phyloP scores from a whole-genome alignment of 2,888 invertebrate genomes.

The Acanthopleura granulata region DNA sequence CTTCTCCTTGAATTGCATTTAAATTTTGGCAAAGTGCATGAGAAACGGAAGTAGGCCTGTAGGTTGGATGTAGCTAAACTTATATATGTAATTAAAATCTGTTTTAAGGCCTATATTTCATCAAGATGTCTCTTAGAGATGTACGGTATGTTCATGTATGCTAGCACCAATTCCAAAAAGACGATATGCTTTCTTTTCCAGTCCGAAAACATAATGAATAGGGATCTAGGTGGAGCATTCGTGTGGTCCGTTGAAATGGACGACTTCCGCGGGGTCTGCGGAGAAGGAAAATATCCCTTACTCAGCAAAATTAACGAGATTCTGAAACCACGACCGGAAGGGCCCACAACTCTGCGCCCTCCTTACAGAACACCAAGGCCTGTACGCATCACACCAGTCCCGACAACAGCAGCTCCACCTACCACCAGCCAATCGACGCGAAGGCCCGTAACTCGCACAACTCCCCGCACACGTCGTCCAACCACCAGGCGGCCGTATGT shows the following conservation, averaged over 20 bases:
- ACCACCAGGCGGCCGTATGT: background rate
- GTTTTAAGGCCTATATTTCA: too few species aligned
- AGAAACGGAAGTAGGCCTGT: too few species aligned
- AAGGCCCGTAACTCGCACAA: background rate
- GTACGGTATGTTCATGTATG: too few species aligned
- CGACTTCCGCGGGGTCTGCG: conserved; percentile 89
- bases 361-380: background rate
- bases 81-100: too few species aligned
- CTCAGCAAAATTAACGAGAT: conserved; percentile 85
- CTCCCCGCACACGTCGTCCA: background rate
- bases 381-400: background rate
- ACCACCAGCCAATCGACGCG: background rate
- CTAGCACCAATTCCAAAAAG: too few species aligned
- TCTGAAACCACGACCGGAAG: conserved; percentile 28
- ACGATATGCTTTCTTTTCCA: conserved; percentile 20
- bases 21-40: too few species aligned
- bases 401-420: background rate
- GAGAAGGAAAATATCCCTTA: conserved; percentile 90
- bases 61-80: too few species aligned
- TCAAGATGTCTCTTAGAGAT: too few species aligned
- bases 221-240: conserved; percentile 86
- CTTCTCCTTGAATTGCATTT: too few species aligned
- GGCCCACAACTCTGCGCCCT: background rate
- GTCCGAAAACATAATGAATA: conserved; percentile 42
- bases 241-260: conserved; percentile 98